A percentile compares a stretch with the other conserved stretches of the same genome.
Conservation (phyloP, 2,888 invertebrate species). For the Lucinisca nassula region DNA sequence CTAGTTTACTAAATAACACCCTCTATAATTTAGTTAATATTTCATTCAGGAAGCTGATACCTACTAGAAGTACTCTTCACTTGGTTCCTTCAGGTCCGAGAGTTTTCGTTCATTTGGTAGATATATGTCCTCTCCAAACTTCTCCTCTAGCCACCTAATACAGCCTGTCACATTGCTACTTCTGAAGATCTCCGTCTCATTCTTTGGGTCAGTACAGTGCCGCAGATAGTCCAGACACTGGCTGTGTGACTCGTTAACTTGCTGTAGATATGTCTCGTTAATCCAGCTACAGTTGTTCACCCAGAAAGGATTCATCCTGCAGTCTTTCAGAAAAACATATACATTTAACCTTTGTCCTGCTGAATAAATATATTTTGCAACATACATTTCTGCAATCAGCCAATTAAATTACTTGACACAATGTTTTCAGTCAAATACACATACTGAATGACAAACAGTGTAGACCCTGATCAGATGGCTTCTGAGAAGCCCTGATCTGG, state of each 20-base stretch:
- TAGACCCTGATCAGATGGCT: too few relatives aligned
- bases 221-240: slow-evolving; percentile 32
- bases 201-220: slow-evolving; percentile 43
- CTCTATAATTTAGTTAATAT: too few relatives aligned
- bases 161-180: slow-evolving; percentile 36
- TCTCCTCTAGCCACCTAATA: slow-evolving; percentile 50
- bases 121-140: slow-evolving; percentile 56
- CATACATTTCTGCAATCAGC: too few relatives aligned
- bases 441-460: too few relatives aligned
- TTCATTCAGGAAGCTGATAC: too few relatives aligned
- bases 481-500: too few relatives aligned
- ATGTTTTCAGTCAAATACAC: too few relatives aligned
- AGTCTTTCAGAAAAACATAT: slow-evolving; percentile 74
- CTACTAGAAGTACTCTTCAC: slow-evolving; percentile 85
- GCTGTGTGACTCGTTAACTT: not conserved
- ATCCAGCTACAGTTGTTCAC: slow-evolving; percentile 77
- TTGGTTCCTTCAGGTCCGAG: slow-evolving; percentile 73
- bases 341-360: too few relatives aligned
- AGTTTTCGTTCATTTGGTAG: slow-evolving; percentile 49
- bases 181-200: not conserved
- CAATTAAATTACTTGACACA: too few relatives aligned
- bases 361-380: too few relatives aligned
- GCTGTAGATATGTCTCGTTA: slow-evolving; percentile 57
- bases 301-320: slow-evolving; percentile 77
- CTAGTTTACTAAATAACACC: too few relatives aligned